These are phyloP conservation scores for Cheilosia scutellata DNA, from an alignment of 2,888 invertebrate genomes.

Conservation along the genomic window DNA sequence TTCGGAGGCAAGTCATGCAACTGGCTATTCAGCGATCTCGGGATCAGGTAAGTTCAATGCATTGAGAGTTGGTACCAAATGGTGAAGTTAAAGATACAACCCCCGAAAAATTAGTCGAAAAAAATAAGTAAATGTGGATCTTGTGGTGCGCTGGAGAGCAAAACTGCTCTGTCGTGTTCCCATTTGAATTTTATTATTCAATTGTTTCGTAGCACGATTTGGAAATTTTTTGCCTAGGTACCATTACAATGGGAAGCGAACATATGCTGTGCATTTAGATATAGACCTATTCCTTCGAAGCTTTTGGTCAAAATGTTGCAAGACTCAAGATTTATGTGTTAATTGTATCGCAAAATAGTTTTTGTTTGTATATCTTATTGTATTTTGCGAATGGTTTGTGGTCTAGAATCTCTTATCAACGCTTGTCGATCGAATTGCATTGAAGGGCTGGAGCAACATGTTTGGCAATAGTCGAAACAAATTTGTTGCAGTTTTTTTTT, in stretches of 20 bases:
- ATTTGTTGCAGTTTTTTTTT: background rate
- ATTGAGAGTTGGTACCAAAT: conserved; percentile 8
- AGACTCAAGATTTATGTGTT: conserved; percentile 65
- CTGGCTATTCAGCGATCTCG: conserved; percentile 84
- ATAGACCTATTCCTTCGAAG: conserved; percentile 15
- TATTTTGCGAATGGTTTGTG: conserved; percentile 4
- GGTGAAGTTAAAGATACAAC: conserved; percentile 15
- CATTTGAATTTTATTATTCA: conserved; percentile 76
- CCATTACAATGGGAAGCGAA: conserved; percentile 50
- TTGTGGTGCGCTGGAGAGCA: background rate
- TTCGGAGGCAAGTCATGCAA: conserved; percentile 86
- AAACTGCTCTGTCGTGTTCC: conserved; percentile 62
- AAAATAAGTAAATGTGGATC: conserved; percentile 13
- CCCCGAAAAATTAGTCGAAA: conserved; percentile 32
- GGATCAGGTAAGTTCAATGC: conserved; percentile 82
- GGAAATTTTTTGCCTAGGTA: conserved; percentile 58
- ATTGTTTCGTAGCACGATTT: conserved; percentile 74
- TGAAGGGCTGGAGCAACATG: conserved; percentile 35
- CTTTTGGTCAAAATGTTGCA: conserved; percentile 63
- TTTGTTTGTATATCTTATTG: conserved; percentile 28
- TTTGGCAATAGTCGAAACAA: conserved; percentile 16
- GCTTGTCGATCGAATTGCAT: conserved; percentile 49
- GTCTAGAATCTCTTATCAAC: conserved; percentile 35
- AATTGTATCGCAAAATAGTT: conserved; percentile 54
- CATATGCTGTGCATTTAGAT: conserved; percentile 51